These are phyloP conservation scores for Lasiurus cinereus DNA, from an alignment of 2,113 vertebrate genomes.

Conservation along the genomic window DNA sequence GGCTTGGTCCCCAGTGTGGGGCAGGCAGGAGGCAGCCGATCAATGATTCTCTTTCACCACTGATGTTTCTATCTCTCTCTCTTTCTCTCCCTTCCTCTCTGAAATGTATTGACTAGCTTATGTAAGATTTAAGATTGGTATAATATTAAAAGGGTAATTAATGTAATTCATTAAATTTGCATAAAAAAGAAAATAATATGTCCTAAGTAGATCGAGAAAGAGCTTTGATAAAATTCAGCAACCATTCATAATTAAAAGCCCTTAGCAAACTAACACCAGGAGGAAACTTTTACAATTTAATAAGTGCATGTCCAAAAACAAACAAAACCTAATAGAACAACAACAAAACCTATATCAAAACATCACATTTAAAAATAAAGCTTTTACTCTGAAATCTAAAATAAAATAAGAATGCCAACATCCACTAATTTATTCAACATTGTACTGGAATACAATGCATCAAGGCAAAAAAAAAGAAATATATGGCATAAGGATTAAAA, in stretches of 20 bases:
- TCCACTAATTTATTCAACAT: slow-evolving; percentile 3
- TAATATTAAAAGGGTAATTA: slow-evolving; percentile 48
- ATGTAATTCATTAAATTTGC: slow-evolving; percentile 25
- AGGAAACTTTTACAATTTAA: slow-evolving; percentile 10
- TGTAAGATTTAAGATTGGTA: slow-evolving; percentile 29
- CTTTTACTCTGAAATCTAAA: slow-evolving; percentile 11
- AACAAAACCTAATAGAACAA: slow-evolving; percentile 20
- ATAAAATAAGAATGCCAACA: not conserved
- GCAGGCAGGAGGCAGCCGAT: too few species aligned
- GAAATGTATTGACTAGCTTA: not conserved
- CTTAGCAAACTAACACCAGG: slow-evolving; percentile 34
- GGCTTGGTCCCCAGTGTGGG: too few species aligned
- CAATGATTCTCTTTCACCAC: too few species aligned
- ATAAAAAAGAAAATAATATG: slow-evolving; percentile 31
- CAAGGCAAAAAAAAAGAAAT: not conserved
- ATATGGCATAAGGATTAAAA: not conserved
- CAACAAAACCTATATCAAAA: not conserved
- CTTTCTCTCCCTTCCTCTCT: too few species aligned
- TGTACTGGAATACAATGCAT: not conserved
- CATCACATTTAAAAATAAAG: slow-evolving; percentile 3
- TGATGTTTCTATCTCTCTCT: too few species aligned
- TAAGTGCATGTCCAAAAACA: not conserved
- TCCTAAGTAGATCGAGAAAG: slow-evolving; percentile 24
- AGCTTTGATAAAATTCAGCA: slow-evolving; percentile 9
- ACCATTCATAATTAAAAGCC: slow-evolving; percentile 43